Evolutionary conservation across 1,140 invertebrate species (phyloP), one percentile per base, ranked within the genome.

Genomic region (Aphaenogaster rudis): DNA sequence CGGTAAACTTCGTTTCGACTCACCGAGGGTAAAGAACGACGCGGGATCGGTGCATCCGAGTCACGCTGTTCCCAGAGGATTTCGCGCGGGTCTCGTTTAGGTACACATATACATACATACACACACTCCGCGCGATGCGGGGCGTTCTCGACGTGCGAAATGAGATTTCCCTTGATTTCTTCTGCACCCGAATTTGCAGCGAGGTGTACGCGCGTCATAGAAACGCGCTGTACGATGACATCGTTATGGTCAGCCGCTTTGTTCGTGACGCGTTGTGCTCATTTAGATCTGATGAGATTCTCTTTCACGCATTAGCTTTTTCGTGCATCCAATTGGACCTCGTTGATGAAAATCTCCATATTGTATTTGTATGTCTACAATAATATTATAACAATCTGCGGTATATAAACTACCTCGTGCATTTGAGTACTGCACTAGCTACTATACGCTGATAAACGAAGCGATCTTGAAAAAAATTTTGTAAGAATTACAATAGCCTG

Each of bases 131-230:
- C 42, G 28, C 21, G 52, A 71, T 42, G 78, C 76, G 28, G 54
- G 54, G 48, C 80, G 67, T 59, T 82, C 66, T 28, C 80, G 67
- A 82, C 54, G 54, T 45, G 69, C 42, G 42, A 74, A 84, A 84
- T 84, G 69, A 84, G 69, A 84, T 84, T 84, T 82, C 42, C 42
- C 54, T 76, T 84, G 80, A 84, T 84, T 84, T 74, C 42, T 84
- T 61, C 67, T 17, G 11, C 57, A 48, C 21, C 45, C 52, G 2
- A 80, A 80, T 77, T 52, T 33, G 42, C 67, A 48, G 36, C 54
- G 54, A 84, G 6, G 17, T n/a, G 21, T 81, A 54, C 21, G 15
- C 52, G 66, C n/a, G 36, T 39, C 28, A 36, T 9, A 57, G 21
- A 71, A 39, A 81, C 21, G 64, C 9, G 66, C 15, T 57, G 69